Base-by-base conservation (phyloP, 1,140 invertebrate genomes). In the Zaprionus lachaisei region DNA sequence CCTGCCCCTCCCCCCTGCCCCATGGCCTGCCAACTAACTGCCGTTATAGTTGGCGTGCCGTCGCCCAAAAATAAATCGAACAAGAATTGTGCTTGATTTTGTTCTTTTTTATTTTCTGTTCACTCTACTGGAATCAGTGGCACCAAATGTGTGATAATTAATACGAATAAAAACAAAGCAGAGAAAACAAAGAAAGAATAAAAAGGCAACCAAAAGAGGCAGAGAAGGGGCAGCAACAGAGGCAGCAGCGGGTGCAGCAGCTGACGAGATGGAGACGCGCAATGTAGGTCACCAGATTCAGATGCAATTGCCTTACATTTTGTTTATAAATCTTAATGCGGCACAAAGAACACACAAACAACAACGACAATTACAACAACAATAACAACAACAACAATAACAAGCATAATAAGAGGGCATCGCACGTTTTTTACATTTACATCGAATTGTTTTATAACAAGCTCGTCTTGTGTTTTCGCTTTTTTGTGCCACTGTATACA, bases 11-110 rank as follows among this genome's bases (percentile, higher is more conserved):
- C 28, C 24, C 55, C 5, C 6, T 24, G 0, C 22, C 54, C n/a
- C 38, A 9, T 11, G 31, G 4, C 56, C 37, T 58, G 20, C 5
- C 38, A 24, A 22, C 54, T 28, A 24, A 77, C 54, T 84, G 41
- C 84, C 85, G 84, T 90, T 87, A 34, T 34, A 83, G 85, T 75
- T 89, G 78, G 84, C 85, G 81, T 89, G 84, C 81, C 63, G 67
- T 51, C 41, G 41, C 37, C 71, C 38, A 65, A 69, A 84, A 89
- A 84, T 73, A 84, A 79, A 89, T 79, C 74, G 72, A 76, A 81
- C 37, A 79, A 37, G 58, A 72, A 75, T 83, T 67, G 38, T 41
- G 38, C 15, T 20, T 28, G 15, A 17, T 31, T 11, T 55, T 61
- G 17, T 60, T 65, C 20, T 51, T 26, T 34, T 63, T 37, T 49